Evolutionary conservation across 2,113 vertebrate species (phyloP), one percentile per base, ranked within the genome.

Genomic region (Gymnobelideus leadbeateri): DNA sequence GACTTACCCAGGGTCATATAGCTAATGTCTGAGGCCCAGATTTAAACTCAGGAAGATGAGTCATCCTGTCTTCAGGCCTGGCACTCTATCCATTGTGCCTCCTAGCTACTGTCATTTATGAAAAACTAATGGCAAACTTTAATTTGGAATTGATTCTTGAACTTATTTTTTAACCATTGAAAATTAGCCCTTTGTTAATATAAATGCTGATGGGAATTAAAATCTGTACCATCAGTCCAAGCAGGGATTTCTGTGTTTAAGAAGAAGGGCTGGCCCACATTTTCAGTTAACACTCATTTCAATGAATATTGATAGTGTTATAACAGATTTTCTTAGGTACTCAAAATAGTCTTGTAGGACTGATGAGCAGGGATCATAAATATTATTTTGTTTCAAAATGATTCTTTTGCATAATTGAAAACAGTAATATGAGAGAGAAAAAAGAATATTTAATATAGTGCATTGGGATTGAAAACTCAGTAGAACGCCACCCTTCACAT

Each of bases 211-310:
- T 43, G n/a, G 37, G 37, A 84, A 23, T 16, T 43, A 43, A 16
- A 84, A 2, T 43, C 16, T n/a, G 14, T 43, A 77, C 31, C 10
- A 68, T 68, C 57, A 68, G 28, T 11, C 57, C 68, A 84, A 43
- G 8, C 51, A 94, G 90, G 47, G 21, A 91, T 93, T 95, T 93
- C 8, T 89, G 51, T 92, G 54, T 89, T 92, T 51, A 93, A 61
- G 93, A 47, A 31, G 3, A 94, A 14, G 52, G 19, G 5, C 43
- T 84, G 68, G 68, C 68, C n/a, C 37, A n/a, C 68, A 43, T 77
- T n/a, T 77, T 68, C 23, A 91, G 28, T 89, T 91, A 96, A 84
- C 31, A 97, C n/a, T 84, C 37, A 93, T 90, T 92, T 89, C 92
- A 91, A 28, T 92, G 93, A 91, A 89, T 89, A 92, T 89, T 91